Percentiles rank a stretch among this genome's conserved stretches.
Conservation (phyloP, 2,888 invertebrate species). For the Zhuqinia jingwanae region DNA sequence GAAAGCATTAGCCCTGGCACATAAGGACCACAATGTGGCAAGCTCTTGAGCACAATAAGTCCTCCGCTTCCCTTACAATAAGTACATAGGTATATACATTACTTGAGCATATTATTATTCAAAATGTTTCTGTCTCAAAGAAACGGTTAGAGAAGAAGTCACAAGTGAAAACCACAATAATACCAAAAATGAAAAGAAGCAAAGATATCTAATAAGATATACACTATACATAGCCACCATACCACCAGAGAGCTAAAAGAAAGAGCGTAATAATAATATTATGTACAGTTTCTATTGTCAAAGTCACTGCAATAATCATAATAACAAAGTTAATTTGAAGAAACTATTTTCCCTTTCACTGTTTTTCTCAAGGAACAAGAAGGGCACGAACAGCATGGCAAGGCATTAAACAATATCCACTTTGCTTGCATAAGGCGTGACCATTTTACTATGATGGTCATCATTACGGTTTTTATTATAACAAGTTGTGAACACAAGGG, state of each 20-base stretch:
- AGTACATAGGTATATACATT: too few species aligned
- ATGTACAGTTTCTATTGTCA: slow-evolving; percentile 39
- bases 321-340: slow-evolving; percentile 56
- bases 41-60: slow-evolving; percentile 40
- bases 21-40: slow-evolving; percentile 68
- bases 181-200: slow-evolving; percentile 26
- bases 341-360: slow-evolving; percentile 47
- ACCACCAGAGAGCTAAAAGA: neutral
- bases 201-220: slow-evolving; percentile 7
- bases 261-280: slow-evolving; percentile 29
- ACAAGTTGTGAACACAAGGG: slow-evolving; percentile 1
- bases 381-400: slow-evolving; percentile 47
- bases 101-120: too few species aligned
- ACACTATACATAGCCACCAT: slow-evolving; percentile 5
- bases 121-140: too few species aligned
- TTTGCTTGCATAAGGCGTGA: slow-evolving; percentile 69
- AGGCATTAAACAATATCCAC: slow-evolving; percentile 21
- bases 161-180: too few species aligned
- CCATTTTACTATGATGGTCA: slow-evolving; percentile 59
- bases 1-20: slow-evolving; percentile 64
- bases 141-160: too few species aligned
- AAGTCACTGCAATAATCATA: slow-evolving; percentile 64
- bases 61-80: neutral
- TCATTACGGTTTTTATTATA: slow-evolving; percentile 38
- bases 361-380: slow-evolving; percentile 3